Percentiles rank a stretch among this genome's conserved stretches.
Conservation (phyloP, 37 sponge, comb jelly and placozoan genomes). For the Tethya wilhelma region DNA sequence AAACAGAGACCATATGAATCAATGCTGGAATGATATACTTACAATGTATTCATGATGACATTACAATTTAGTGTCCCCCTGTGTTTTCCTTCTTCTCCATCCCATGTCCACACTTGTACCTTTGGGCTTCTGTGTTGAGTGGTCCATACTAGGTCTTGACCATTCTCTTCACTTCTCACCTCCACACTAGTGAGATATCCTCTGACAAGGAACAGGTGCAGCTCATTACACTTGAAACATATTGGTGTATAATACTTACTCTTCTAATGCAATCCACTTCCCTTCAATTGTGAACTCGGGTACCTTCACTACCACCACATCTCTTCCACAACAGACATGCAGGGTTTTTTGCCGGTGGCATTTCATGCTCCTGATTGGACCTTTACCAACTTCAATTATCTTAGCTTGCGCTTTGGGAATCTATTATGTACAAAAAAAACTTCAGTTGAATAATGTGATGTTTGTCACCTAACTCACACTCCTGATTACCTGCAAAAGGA, state of each 20-base stretch:
- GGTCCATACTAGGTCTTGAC: conserved; percentile 59
- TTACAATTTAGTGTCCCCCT: conserved; percentile 47
- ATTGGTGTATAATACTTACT: too few relatives aligned
- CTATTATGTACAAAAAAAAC: neutral
- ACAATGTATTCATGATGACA: conserved; percentile 37
- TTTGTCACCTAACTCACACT: conserved; percentile 2
- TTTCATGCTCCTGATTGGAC: conserved; percentile 42
- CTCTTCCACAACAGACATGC: conserved; percentile 38
- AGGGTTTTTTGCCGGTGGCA: conserved; percentile 29
- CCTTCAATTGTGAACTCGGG: neutral
- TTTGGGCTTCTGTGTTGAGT: conserved; percentile 37
- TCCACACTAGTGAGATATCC: conserved; percentile 45
- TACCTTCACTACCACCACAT: conserved; percentile 33
- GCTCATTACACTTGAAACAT: too few relatives aligned
- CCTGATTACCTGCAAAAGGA: conserved; percentile 14
- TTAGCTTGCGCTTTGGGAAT: conserved; percentile 8
- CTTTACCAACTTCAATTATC: conserved; percentile 19
- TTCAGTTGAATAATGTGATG: neutral
- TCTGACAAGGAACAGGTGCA: too few relatives aligned
- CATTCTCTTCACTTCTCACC: too few relatives aligned
- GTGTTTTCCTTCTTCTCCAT: conserved; percentile 51
- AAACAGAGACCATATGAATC: too few relatives aligned
- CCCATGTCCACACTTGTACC: conserved; percentile 82
- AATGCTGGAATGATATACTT: too few relatives aligned
- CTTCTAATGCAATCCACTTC: conserved; percentile 37